Percentiles rank a stretch among this genome's conserved stretches.
phyloP scores from a whole-genome alignment of 1,140 invertebrate species.

The Ptiloglossa arizonensis region DNA sequence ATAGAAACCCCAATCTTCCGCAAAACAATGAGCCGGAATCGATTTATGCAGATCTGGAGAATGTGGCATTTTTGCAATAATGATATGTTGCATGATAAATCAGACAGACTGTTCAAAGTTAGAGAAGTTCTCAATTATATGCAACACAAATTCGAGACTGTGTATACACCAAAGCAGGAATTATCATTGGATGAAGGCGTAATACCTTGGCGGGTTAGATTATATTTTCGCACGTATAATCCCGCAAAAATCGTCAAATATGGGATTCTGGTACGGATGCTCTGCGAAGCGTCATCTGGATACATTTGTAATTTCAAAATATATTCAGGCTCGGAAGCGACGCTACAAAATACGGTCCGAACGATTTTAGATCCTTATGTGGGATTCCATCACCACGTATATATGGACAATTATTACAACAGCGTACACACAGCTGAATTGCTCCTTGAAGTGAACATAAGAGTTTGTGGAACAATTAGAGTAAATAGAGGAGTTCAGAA shows the following conservation, averaged over 20 bases:
- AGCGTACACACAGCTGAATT: slow-evolving; percentile 31
- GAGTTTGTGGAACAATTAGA: slow-evolving; percentile 28
- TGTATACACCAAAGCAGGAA: slow-evolving; percentile 24
- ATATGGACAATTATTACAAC: slow-evolving; percentile 36
- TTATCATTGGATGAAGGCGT: slow-evolving; percentile 29
- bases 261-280: slow-evolving; percentile 24
- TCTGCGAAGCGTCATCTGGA: slow-evolving; percentile 10
- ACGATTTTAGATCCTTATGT: slow-evolving; percentile 19
- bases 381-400: slow-evolving; percentile 4
- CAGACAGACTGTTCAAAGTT: slow-evolving; percentile 28
- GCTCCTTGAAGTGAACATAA: neutral
- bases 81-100: slow-evolving; percentile 19
- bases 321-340: neutral
- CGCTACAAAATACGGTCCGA: slow-evolving; percentile 18
- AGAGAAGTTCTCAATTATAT: slow-evolving; percentile 30
- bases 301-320: slow-evolving; percentile 36
- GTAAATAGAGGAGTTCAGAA: slow-evolving; percentile 14
- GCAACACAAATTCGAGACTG: slow-evolving; percentile 28
- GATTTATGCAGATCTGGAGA: slow-evolving; percentile 44
- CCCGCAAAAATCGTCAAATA: slow-evolving; percentile 39
- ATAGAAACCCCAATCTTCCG: slow-evolving; percentile 35
- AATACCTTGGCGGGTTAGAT: slow-evolving; percentile 35
- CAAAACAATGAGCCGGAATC: slow-evolving; percentile 34
- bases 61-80: slow-evolving; percentile 51
- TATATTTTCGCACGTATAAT: slow-evolving; percentile 41